Percentiles rank a stretch among this genome's conserved stretches.
Conservation (phyloP, 2,888 invertebrate genomes). For the Matsumyia berberina region DNA sequence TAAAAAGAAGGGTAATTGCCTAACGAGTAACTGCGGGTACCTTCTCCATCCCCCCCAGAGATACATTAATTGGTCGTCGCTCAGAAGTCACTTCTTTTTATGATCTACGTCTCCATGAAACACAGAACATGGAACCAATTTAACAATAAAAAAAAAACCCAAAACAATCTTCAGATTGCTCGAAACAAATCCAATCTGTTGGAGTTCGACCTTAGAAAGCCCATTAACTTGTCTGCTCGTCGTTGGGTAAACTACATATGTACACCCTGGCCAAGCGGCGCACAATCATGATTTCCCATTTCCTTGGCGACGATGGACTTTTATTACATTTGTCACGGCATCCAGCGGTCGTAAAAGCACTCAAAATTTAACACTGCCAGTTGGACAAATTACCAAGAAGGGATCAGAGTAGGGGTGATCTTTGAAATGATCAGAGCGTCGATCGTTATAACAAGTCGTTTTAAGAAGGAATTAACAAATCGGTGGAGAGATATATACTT, state of each 20-base stretch:
- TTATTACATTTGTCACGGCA: constrained; percentile 69
- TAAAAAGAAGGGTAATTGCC: constrained; percentile 22
- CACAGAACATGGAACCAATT: constrained; percentile 34
- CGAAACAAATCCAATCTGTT: constrained; percentile 40
- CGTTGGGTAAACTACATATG: constrained; percentile 1
- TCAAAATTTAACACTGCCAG: constrained; percentile 36
- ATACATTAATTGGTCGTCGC: constrained; percentile 28
- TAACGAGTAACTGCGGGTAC: constrained; percentile 6
- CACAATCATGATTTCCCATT: constrained; percentile 56
- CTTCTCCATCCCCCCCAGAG: no score
- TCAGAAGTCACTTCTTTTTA: constrained; percentile 23
- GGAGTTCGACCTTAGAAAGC: constrained; percentile 42
- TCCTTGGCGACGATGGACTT: constrained; percentile 58
- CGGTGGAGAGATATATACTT: background rate
- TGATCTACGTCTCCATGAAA: constrained; percentile 6
- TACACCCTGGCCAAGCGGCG: background rate
- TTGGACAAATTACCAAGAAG: constrained; percentile 24
- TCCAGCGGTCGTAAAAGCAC: constrained; percentile 49
- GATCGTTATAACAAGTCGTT: constrained; percentile 1
- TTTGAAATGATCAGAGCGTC: background rate
- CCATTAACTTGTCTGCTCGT: constrained; percentile 54
- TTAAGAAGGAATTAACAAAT: background rate
- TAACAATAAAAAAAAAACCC: constrained; percentile 25
- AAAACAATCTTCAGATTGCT: constrained; percentile 35
- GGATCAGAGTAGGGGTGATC: background rate